A percentile compares a stretch with the other conserved stretches of the same genome.
phyloP scores from a whole-genome alignment of 2,888 invertebrate species.

The Zootermopsis nevadensis region DNA sequence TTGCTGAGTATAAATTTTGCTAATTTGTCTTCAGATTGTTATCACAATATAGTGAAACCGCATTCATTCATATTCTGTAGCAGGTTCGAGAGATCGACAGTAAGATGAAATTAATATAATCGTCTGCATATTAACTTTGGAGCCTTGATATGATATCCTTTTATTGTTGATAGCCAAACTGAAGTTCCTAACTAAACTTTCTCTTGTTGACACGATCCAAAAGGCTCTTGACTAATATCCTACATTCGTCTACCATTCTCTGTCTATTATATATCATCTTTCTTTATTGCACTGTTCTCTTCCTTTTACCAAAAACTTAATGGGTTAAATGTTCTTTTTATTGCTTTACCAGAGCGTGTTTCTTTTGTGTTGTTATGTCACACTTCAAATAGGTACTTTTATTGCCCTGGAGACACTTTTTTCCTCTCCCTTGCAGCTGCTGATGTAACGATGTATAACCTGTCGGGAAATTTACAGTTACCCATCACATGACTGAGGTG shows the following conservation, averaged over 20 bases:
- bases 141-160: too few species aligned
- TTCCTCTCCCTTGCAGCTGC: neutral
- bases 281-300: neutral
- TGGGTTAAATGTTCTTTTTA: neutral
- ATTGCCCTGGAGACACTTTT: neutral
- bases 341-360: neutral
- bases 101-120: too few species aligned
- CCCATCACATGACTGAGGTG: neutral
- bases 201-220: neutral
- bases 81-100: too few species aligned
- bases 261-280: neutral
- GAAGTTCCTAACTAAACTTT: neutral
- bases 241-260: neutral
- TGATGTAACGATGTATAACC: neutral
- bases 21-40: too few species aligned
- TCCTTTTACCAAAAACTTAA: constrained; percentile 1
- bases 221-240: neutral
- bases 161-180: too few species aligned
- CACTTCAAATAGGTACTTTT: neutral
- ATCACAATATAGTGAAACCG: too few species aligned
- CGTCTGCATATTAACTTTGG: too few species aligned
- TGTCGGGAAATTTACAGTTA: neutral
- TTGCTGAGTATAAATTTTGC: too few species aligned
- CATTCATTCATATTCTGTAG: too few species aligned
- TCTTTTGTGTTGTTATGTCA: neutral